phyloP scores from a whole-genome alignment of 2,888 invertebrate genomes.

The Eretmocerus hayati region DNA sequence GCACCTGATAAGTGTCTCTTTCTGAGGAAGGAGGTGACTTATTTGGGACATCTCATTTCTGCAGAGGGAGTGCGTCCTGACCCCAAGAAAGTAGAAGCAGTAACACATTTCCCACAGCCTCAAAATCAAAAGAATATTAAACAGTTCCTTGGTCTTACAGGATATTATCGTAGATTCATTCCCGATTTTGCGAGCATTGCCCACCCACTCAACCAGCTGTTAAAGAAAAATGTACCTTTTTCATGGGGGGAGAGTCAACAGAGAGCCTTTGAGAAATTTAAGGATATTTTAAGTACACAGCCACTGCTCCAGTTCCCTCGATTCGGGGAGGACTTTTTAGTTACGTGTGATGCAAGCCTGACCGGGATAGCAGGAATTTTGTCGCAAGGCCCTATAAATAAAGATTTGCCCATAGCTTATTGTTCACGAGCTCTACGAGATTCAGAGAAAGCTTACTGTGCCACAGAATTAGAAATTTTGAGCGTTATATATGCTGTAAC shows the following conservation, averaged over 20 bases:
- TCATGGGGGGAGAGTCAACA: background rate
- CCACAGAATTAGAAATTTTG: background rate
- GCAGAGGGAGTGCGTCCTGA: background rate
- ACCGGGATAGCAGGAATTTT: background rate
- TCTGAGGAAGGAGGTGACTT: background rate
- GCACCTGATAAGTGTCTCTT: background rate
- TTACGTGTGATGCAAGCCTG: background rate
- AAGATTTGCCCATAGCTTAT: background rate
- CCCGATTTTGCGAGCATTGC: constrained; percentile 1
- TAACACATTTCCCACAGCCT: background rate
- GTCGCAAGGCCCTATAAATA: background rate
- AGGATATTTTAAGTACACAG: background rate
- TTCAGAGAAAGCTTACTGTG: background rate
- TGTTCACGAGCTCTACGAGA: background rate
- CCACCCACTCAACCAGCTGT: constrained; percentile 1
- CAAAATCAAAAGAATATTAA: background rate
- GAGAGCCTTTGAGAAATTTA: background rate
- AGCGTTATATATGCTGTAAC: background rate
- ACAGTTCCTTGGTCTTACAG: background rate
- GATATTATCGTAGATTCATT: constrained; percentile 11
- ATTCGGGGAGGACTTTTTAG: background rate
- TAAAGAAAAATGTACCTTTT: constrained; percentile 3
- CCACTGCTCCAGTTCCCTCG: background rate
- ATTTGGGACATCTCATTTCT: background rate
- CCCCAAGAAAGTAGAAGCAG: background rate